Evolutionary conservation across 64 coral and sea anemone species (phyloP), one percentile per base, ranked within the genome.

Genomic region (Montipora efflorescens): DNA sequence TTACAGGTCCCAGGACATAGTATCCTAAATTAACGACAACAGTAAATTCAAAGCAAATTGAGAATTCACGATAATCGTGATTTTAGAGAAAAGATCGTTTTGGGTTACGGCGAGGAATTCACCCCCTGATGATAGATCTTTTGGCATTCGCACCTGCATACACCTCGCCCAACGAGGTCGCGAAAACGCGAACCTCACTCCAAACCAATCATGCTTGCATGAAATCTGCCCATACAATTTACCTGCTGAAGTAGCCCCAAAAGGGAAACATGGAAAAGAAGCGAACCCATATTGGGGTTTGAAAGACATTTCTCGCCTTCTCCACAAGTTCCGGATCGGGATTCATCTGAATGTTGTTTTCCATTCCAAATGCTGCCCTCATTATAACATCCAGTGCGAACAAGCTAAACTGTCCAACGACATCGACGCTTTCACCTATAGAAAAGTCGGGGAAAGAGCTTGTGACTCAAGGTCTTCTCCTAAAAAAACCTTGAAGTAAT

Each of bases 331-430:
- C 44, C 11, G 44, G 58, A 21, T 95, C 55, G 1, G 94, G 89
- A 7, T 84, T 87, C 21, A 59, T 80, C 51, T 95, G 94, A 61
- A 91, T 12, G 48, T 91, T 73, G 9, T 58, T 57, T 5, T 95
- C 82, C 18, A 87, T 85, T 87, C 94, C 94, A 61, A 95, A 95
- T 5, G 11, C 94, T 12, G 89, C 94, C 12, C 73, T 80, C 82
- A 91, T 67, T 12, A 95, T 95, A 15, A 95, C 94, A 23, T 95
- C 94, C 28, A 95, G 83, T 7, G 94, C 89, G 49, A 71, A 95
- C 4, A 91, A 89, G 12, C 94, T 95, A 48, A 91, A 95, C 19
- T 91, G 61, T 3, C 74, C 82, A 23, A 67, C 91, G 23, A 67
- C 88, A 61, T 95, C 74, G 11, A 64, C 81, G 6, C 80, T 91